Evolutionary conservation across 2,113 vertebrate species (phyloP).

Genomic region (Monopterus albus): DNA sequence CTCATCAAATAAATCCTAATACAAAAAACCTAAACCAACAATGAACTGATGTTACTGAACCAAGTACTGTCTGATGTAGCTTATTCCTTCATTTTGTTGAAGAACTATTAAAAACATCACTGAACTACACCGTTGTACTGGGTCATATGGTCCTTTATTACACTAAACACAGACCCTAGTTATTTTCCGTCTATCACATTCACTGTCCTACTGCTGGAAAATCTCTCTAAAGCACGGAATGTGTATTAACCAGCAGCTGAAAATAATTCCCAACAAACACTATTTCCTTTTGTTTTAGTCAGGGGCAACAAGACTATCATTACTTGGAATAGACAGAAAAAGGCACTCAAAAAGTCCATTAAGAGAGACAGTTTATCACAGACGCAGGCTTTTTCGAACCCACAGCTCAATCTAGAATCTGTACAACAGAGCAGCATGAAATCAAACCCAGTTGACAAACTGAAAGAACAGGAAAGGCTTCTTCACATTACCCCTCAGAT

Average conservation of each 20-base stretch:
- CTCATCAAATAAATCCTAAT: no score
- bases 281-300: neutral
- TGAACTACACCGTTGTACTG: neutral
- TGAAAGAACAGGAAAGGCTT: conserved; percentile 12
- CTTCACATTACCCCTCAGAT: neutral
- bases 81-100: neutral
- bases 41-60: neutral
- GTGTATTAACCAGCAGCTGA: conserved; percentile 5
- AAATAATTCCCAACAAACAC: conserved; percentile 4
- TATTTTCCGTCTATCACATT: neutral
- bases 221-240: neutral
- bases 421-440: neutral
- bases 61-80: neutral
- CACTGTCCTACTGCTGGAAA: neutral
- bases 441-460: conserved; percentile 13
- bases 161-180: neutral
- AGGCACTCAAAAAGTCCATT: conserved; percentile 46
- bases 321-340: conserved; percentile 8
- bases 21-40: no score
- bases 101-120: neutral
- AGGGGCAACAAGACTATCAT: neutral
- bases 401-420: neutral
- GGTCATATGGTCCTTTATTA: neutral
- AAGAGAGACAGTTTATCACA: neutral
- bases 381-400: neutral